These are phyloP conservation scores for Hyperoplus lanceolatus DNA, from an alignment of 2,797 vertebrate genomes.

Conservation along the genomic window DNA sequence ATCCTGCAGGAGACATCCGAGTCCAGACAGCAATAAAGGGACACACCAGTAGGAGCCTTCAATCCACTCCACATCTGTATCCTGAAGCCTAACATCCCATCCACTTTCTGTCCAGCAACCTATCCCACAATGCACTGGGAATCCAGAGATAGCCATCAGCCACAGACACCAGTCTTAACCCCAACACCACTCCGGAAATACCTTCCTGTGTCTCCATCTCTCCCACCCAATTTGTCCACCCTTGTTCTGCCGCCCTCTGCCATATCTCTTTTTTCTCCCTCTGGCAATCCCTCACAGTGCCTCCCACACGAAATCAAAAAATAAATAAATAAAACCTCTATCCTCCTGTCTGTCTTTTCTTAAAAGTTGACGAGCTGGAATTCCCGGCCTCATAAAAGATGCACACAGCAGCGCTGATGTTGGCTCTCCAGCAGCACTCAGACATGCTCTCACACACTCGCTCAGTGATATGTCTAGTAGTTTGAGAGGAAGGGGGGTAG, in stretches of 20 bases:
- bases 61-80: constrained; percentile 34
- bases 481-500: neutral
- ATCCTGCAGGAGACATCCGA: neutral
- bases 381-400: constrained; percentile 40
- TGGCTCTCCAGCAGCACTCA: constrained; percentile 9
- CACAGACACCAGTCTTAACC: constrained; percentile 70
- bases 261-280: constrained; percentile 31
- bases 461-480: neutral
- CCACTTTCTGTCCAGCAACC: constrained; percentile 72
- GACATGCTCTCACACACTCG: constrained; percentile 2
- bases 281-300: constrained; percentile 12
- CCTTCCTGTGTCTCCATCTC: constrained; percentile 67
- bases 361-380: constrained; percentile 7
- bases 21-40: constrained; percentile 22
- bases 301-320: constrained; percentile 22
- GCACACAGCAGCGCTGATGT: constrained; percentile 8
- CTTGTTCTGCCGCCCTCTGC: constrained; percentile 42
- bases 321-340: constrained; percentile 9
- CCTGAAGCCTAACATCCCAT: constrained; percentile 60
- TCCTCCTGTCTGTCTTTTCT: neutral
- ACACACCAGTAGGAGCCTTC: constrained; percentile 65
- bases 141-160: constrained; percentile 79
- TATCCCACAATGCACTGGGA: constrained; percentile 71
- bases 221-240: constrained; percentile 68
- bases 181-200: constrained; percentile 83